Evolutionary conservation across 2,113 vertebrate genomes (phyloP).

Genomic region (Lagopus leucura): DNA sequence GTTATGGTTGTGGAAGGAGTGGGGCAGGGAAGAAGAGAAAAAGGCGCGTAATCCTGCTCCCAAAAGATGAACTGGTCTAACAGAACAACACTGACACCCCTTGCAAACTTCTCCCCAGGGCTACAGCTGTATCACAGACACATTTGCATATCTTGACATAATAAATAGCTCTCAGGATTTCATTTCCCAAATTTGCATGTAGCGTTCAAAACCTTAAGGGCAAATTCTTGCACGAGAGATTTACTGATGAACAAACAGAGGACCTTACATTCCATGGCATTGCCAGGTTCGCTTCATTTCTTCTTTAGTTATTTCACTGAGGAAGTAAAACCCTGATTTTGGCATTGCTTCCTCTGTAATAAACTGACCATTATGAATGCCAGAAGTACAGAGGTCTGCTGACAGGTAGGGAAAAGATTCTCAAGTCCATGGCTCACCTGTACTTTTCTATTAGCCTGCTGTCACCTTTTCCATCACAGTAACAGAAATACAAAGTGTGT

Average conservation of each 20-base stretch:
- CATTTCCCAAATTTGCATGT: neutral
- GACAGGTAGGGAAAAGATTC: neutral
- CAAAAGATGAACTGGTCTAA: neutral
- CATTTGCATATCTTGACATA: neutral
- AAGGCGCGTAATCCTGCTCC: neutral
- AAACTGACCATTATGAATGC: neutral
- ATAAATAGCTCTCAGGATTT: neutral
- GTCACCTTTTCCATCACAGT: neutral
- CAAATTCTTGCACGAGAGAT: neutral
- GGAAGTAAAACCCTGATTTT: neutral
- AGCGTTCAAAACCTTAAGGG: slow-evolving; percentile 6
- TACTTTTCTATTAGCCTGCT: neutral
- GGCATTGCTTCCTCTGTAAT: neutral
- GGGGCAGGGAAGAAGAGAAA: neutral
- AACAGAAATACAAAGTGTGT: neutral
- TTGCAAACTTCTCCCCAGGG: neutral
- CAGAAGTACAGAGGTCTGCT: neutral
- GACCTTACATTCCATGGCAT: neutral
- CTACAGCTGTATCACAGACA: neutral
- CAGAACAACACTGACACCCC: neutral
- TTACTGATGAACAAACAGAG: neutral
- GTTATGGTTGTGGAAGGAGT: neutral
- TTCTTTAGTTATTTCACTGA: neutral
- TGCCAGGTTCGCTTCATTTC: neutral
- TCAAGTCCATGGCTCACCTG: neutral